Percentiles rank a stretch among this genome's conserved stretches.
Evolutionary conservation across 2,888 invertebrate genomes (phyloP).

Genomic region (Meteorus colon): DNA sequence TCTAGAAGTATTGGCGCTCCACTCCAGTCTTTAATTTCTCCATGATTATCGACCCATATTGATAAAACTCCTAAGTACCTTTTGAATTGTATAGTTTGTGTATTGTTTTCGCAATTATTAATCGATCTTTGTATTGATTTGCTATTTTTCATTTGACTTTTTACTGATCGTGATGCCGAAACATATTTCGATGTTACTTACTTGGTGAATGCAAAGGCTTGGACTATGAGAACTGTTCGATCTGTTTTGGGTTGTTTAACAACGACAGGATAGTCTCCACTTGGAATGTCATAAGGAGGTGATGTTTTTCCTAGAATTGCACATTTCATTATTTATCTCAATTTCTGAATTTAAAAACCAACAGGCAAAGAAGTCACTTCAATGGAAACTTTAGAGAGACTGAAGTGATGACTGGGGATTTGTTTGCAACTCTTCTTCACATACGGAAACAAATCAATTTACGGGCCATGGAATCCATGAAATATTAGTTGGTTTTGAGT

Average conservation of each 20-base stretch:
- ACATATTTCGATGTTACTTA: constrained; percentile 44
- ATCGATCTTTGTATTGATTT: too few relatives aligned
- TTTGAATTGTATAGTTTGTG: not conserved
- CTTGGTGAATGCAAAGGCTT: constrained; percentile 82
- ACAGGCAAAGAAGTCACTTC: too few relatives aligned
- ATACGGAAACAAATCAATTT: too few relatives aligned
- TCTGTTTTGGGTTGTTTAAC: constrained; percentile 77
- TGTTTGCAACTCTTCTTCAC: too few relatives aligned
- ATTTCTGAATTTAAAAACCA: too few relatives aligned
- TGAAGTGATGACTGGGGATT: too few relatives aligned
- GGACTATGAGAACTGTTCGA: constrained; percentile 80
- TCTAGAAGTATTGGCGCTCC: constrained; percentile 84
- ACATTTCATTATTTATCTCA: not conserved
- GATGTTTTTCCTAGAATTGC: constrained; percentile 36
- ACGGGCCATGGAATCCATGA: too few relatives aligned
- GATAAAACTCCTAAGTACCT: constrained; percentile 86
- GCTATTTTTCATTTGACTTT: too few relatives aligned
- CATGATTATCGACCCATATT: constrained; percentile 81
- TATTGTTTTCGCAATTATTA: not conserved
- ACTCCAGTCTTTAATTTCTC: constrained; percentile 79
- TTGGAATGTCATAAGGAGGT: constrained; percentile 72
- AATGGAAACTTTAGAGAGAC: too few relatives aligned
- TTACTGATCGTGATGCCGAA: not conserved
- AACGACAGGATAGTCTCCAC: constrained; percentile 85
- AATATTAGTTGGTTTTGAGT: too few relatives aligned